Base-by-base conservation (phyloP, 2,797 vertebrate genomes). In the Esox masquinongy region DNA sequence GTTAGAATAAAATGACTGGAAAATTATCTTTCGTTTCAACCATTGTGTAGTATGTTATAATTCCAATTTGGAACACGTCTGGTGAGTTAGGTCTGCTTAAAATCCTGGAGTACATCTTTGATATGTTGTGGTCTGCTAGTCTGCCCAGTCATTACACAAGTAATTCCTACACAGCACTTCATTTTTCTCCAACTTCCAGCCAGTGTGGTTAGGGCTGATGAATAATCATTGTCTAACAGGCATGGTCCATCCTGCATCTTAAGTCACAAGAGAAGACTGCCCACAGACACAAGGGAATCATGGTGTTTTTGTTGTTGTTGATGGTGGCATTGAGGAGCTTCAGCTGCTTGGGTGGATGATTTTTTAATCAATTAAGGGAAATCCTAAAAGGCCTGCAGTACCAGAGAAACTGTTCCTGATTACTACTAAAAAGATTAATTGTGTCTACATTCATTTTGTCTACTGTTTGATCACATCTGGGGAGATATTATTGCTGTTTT, bases 311-410 rank as follows among this genome's bases (percentile, higher is more conserved):
- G 34, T 43, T 53, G 47, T 17, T 17, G 34, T 24, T 61, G 34
- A n/a, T 39, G 68, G 39, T 16, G 26, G 31, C 64, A 1, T 11
- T 66, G 59, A 49, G 63, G 72, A 0, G n/a, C 51, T 68, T 31
- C 0, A 3, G 31, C 77, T 87, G n/a, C 19, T 77, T 77, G 77
- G 85, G 74, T 80, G 71, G 74, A 83, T 84, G 81, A 84, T 87
- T 73, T 77, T 73, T 61, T 87, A 83, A 87, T 88, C 80, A 80
- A 81, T 84, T 82, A 81, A 85, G 77, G 78, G 74, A 74, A 84
- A 71, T 79, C 79, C 53, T 53, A 26, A 69, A 24, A 47, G 43
- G 68, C 68, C n/a, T n/a, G 39, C 9, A 1, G 39, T 43, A 16
- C 9, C 19, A 22, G 39, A 39, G 29, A 67, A 15, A 67, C 5